These are phyloP conservation scores for Chlorospingus semifuscus DNA, from an alignment of 2,797 vertebrate genomes.

Conservation along the genomic window DNA sequence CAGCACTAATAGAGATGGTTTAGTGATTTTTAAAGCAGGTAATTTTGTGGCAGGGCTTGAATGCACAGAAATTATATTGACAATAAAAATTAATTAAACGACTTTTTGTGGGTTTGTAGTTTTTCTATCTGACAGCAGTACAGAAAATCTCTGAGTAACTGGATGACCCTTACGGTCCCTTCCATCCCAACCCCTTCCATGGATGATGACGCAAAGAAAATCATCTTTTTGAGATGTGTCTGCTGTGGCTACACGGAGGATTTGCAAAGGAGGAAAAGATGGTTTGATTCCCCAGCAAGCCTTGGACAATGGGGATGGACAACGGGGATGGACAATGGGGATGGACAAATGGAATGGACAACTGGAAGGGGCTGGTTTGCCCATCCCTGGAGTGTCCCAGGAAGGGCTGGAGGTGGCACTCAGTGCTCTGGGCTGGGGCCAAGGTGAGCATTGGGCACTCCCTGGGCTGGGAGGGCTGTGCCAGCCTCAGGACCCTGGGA, in stretches of 20 bases:
- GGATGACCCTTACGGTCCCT: neutral
- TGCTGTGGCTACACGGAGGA: neutral
- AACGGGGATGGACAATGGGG: no score
- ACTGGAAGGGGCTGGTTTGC: fast-evolving
- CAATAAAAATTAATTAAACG: slow-evolving; percentile 4
- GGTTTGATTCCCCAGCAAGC: neutral
- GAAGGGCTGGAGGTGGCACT: neutral
- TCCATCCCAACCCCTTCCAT: neutral
- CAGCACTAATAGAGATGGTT: neutral
- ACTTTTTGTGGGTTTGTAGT: neutral
- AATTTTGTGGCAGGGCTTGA: neutral
- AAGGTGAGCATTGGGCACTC: fast-evolving
- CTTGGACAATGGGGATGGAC: no score
- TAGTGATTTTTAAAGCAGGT: neutral
- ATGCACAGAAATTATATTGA: neutral
- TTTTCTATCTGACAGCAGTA: neutral
- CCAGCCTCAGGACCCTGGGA: neutral
- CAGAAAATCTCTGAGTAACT: neutral
- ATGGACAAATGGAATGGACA: no score
- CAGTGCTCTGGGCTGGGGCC: neutral
- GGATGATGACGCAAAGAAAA: neutral
- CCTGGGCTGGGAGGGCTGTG: neutral
- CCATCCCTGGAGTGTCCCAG: neutral
- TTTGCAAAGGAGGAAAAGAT: neutral
- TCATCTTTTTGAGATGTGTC: neutral